These are phyloP conservation scores for Mustela lutreola DNA, from an alignment of 2,113 vertebrate species.

Conservation along the genomic window DNA sequence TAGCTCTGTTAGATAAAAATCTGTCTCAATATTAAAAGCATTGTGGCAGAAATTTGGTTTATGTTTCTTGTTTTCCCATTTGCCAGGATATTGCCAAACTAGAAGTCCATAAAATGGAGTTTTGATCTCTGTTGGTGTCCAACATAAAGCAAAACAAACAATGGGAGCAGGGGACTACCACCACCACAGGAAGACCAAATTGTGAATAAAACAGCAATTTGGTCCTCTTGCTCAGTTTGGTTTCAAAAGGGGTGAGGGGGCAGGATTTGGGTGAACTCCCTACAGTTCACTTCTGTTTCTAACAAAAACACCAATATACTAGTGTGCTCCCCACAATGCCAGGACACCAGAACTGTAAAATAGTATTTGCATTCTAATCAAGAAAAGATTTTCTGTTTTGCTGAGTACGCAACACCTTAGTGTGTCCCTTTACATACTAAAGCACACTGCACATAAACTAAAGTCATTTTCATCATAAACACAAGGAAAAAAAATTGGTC, in stretches of 20 bases:
- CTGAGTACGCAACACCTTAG: neutral
- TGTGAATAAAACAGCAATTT: conserved; percentile 24
- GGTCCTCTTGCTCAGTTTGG: conserved; percentile 63
- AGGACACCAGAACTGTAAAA: conserved; percentile 40
- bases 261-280: neutral
- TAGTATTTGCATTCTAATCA: conserved; percentile 42
- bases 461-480: neutral
- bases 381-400: conserved; percentile 36
- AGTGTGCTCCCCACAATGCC: neutral
- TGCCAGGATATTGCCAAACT: conserved; percentile 51
- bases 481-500: neutral
- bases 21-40: conserved; percentile 71
- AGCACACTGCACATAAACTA: neutral
- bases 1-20: conserved; percentile 64
- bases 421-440: neutral
- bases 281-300: conserved; percentile 52
- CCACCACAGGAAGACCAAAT: neutral
- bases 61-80: conserved; percentile 70
- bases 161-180: neutral
- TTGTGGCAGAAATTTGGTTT: conserved; percentile 67
- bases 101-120: conserved; percentile 50
- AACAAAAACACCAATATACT: conserved; percentile 34
- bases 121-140: conserved; percentile 57
- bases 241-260: neutral
- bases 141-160: conserved; percentile 69